Conservation (phyloP, 2,888 invertebrate genomes). For the Atethmia centrago region DNA sequence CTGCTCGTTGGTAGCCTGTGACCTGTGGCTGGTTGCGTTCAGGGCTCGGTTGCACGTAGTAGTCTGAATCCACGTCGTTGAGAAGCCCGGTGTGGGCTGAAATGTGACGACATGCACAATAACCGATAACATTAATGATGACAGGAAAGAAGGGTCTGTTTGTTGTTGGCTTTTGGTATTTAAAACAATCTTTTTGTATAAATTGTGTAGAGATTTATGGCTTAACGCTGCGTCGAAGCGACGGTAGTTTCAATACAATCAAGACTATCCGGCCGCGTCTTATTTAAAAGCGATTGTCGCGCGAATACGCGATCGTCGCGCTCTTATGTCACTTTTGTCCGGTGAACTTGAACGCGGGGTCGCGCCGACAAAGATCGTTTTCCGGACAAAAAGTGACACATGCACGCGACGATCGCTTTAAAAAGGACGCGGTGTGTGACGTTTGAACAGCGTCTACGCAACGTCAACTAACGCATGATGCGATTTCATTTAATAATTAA, state of each 20-base stretch:
- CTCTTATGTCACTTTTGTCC: too few relatives aligned
- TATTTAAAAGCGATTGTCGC: too few relatives aligned
- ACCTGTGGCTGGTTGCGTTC: constrained; percentile 71
- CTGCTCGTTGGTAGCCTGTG: constrained; percentile 79
- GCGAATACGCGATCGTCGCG: too few relatives aligned
- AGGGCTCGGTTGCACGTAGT: constrained; percentile 90
- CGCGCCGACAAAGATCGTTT: too few relatives aligned
- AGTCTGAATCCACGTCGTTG: constrained; percentile 94
- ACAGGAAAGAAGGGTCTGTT: constrained; percentile 61
- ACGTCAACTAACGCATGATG: neutral
- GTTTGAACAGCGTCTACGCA: neutral
- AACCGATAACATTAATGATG: constrained; percentile 79
- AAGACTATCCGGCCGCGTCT: neutral
- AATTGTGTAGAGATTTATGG: neutral
- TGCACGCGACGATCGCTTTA: too few relatives aligned
- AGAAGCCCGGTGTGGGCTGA: constrained; percentile 94
- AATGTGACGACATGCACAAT: constrained; percentile 88
- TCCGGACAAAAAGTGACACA: too few relatives aligned
- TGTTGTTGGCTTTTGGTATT: constrained; percentile 49
- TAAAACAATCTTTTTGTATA: neutral
- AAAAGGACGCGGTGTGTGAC: too few relatives aligned
- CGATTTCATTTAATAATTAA: neutral
- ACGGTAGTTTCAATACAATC: neutral
- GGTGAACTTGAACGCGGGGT: too few relatives aligned
- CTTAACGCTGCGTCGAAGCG: neutral